Evolutionary conservation across 1,140 invertebrate genomes (phyloP), one percentile per base, ranked within the genome.

Genomic region (Diabrotica virgifera): DNA sequence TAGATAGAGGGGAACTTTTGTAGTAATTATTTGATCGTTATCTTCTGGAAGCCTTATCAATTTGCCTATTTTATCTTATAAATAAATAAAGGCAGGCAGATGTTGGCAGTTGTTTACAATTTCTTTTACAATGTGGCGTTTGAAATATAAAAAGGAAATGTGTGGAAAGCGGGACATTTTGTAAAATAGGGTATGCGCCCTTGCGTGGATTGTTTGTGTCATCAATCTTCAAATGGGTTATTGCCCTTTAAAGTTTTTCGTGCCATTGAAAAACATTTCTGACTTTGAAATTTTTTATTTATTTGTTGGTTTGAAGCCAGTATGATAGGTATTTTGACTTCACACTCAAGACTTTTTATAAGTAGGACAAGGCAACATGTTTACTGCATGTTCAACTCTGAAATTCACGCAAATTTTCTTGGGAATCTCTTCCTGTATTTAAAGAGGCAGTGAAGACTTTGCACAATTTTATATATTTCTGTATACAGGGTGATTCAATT

Each of bases 331-430:
- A 46, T 46, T 46, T n/a, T 46, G n/a, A 10, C 8, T 46, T 3
- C 40, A 46, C 40, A 46, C 40, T 46, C n/a, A 46, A 46, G 40
- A 46, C 40, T 46, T 46, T 2, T 46, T 46, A 46, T n/a, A 57
- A 57, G 55, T 57, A 57, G 55, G 55, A 36, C 55, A 57, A 57
- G 55, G 55, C 35, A 57, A 57, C 12, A 36, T 57, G 40, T 46
- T 46, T 46, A 46, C 40, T n/a, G 6, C 40, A 46, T n/a, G n/a
- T 46, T 6, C 8, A 46, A 8, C n/a, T 46, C 40, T 10, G 40
- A 10, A 10, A 46, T 46, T 3, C 5, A 46, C 6, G 40, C n/a
- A 3, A 46, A 10, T 46, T 46, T 46, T 46, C 40, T 46, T 6
- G 24, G n/a, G 24, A 24, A 2, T 24, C 4, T 24, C 24, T 24